Evolutionary conservation across 2,888 invertebrate genomes (phyloP), one percentile per base, ranked within the genome.

Genomic region (Xestia c-nigrum): DNA sequence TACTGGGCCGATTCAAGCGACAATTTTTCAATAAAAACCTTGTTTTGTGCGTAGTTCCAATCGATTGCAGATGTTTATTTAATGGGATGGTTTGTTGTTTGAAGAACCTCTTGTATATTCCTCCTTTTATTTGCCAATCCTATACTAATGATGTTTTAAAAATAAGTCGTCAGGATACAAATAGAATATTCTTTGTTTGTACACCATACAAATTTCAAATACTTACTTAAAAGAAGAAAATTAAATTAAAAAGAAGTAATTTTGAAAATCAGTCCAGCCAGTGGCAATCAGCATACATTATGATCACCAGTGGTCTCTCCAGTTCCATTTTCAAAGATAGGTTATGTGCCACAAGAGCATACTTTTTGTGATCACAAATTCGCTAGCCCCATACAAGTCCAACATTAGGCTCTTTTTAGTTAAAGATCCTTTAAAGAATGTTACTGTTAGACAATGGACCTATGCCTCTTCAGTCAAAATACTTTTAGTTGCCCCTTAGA

Each of bases 1-100:
- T n/a, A n/a, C 76, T 43, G 71, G 47, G 69, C 63, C 63, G 78
- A 72, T 68, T 72, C 72, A 67, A 70, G 65, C 69, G 84, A 76
- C 80, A 80, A 87, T 87, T 77, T 85, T 84, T 67, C 71, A 87
- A 87, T 87, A 76, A 85, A 85, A 73, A 43, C 57, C 61, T 24
- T 72, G 46, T 52, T 73, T 73, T 75, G 50, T 74, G 61, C 64
- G 72, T 73, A 59, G 71, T 74, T 85, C 14, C 31, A 77, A 81
- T 78, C 57, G 50, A 63, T 69, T 52, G 68, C n/a, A 57, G 66
- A 69, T 72, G 61, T 74, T 76, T 73, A 50, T 38, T 66, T 19
- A 63, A 47, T 65, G 12, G 21, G 16, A 10, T 38, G 43, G 14
- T 24, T 61, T 83, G 16, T n/a, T 24, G n/a, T 52, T 65, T 65